Conservation (phyloP, 2,797 vertebrate genomes). For the Tokudaia tokunoshimensis region DNA sequence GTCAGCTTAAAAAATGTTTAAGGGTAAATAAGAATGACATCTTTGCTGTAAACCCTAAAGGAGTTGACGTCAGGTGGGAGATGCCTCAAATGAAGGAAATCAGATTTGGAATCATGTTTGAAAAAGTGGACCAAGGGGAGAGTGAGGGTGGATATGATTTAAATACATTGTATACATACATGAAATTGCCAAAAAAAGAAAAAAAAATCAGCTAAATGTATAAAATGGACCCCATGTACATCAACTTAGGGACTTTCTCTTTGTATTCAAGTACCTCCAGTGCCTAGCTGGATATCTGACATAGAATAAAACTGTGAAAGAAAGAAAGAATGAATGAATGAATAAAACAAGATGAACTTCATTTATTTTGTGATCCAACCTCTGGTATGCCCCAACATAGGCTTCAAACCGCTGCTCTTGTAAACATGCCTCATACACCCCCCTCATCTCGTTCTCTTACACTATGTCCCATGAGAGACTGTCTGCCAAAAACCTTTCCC, state of each 20-base stretch:
- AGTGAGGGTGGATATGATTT: not conserved
- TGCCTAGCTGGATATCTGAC: not conserved
- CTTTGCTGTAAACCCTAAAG: not conserved
- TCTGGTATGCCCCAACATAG: not conserved
- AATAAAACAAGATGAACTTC: not conserved
- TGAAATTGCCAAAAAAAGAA: not conserved
- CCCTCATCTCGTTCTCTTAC: not conserved
- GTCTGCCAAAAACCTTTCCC: not conserved
- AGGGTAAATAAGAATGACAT: not conserved
- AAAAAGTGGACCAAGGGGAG: not conserved
- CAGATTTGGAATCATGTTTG: slow-evolving; percentile 34
- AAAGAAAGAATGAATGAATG: not conserved
- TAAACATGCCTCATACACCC: too few relatives aligned
- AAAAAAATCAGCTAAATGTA: not conserved
- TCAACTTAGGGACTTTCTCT: not conserved
- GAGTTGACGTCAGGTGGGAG: not conserved
- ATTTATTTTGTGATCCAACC: not conserved
- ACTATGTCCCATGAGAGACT: not conserved
- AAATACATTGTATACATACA: not conserved
- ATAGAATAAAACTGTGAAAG: not conserved
- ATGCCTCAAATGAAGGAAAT: not conserved
- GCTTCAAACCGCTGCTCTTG: not conserved
- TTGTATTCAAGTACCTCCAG: not conserved
- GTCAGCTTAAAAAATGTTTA: not conserved
- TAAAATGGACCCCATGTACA: not conserved